Evolutionary conservation across 2,113 vertebrate species (phyloP).

Genomic region (Melanerpes aurifrons): DNA sequence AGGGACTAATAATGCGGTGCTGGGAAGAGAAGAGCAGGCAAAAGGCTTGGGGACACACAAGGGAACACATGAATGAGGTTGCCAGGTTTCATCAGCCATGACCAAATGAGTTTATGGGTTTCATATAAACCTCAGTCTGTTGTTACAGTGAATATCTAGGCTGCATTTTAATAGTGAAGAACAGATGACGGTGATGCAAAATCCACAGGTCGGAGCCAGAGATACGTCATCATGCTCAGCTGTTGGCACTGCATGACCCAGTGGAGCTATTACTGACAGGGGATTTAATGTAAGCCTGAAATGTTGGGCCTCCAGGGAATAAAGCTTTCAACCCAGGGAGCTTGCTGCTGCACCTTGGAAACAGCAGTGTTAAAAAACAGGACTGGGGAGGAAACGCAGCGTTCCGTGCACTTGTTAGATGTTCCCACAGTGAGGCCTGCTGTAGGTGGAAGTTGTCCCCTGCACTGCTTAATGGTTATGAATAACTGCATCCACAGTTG

Average conservation of each 20-base stretch:
- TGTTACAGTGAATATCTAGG: background rate
- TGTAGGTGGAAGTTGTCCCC: background rate
- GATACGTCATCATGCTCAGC: background rate
- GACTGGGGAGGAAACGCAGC: background rate
- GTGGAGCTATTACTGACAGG: background rate
- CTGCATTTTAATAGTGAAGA: background rate
- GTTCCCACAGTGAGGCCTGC: background rate
- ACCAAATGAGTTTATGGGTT: background rate
- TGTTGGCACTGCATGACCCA: background rate
- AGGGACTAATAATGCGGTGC: background rate
- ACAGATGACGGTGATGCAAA: background rate
- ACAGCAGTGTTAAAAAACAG: background rate
- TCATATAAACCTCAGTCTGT: background rate
- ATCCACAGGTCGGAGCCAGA: background rate
- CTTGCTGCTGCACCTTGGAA: background rate
- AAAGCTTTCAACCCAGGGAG: background rate
- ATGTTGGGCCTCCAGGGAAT: background rate
- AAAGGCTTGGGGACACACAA: background rate
- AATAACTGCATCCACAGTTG: background rate
- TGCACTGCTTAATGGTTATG: background rate
- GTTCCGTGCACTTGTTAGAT: background rate
- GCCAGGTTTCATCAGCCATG: background rate
- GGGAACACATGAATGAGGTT: background rate
- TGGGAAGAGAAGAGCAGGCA: background rate
- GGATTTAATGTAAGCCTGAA: background rate